Conservation (phyloP, 2,888 invertebrate species). For the Cinara cedri region DNA sequence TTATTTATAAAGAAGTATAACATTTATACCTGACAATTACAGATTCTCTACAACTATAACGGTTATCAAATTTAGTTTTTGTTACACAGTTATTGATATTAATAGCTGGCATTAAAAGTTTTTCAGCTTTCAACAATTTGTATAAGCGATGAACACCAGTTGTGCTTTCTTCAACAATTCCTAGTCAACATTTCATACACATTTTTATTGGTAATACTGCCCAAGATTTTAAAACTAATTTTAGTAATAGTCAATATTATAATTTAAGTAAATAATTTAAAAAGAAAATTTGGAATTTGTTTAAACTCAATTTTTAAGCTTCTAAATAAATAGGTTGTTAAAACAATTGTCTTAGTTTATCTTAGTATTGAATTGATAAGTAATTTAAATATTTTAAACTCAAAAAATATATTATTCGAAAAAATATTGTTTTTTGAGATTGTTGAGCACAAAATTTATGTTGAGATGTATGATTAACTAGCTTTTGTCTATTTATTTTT, state of each 20-base stretch:
- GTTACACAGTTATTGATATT: slow-evolving; percentile 98
- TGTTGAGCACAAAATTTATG: no score
- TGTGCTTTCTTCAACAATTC: slow-evolving; percentile 94
- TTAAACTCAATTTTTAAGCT: no score
- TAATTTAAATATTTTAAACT: no score
- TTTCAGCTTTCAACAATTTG: slow-evolving; percentile 92
- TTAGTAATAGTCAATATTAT: not conserved
- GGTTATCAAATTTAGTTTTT: slow-evolving; percentile 96
- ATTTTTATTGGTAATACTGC: not conserved
- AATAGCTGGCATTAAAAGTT: slow-evolving; percentile 95
- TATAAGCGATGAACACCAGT: slow-evolving; percentile 97
- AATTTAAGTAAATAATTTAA: not conserved
- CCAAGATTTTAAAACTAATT: not conserved
- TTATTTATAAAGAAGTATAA: slow-evolving; percentile 61
- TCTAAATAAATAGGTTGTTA: no score
- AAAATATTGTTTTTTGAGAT: no score
- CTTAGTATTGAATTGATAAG: no score
- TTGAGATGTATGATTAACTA: no score
- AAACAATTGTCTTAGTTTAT: no score
- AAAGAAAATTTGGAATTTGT: no score
- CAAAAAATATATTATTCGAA: no score
- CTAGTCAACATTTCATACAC: slow-evolving; percentile 17
- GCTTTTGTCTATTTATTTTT: no score
- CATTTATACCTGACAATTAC: slow-evolving; percentile 70
- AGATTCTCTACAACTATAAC: slow-evolving; percentile 93